Conservation (phyloP, 1,140 invertebrate genomes). For the Goniozus legneri region DNA sequence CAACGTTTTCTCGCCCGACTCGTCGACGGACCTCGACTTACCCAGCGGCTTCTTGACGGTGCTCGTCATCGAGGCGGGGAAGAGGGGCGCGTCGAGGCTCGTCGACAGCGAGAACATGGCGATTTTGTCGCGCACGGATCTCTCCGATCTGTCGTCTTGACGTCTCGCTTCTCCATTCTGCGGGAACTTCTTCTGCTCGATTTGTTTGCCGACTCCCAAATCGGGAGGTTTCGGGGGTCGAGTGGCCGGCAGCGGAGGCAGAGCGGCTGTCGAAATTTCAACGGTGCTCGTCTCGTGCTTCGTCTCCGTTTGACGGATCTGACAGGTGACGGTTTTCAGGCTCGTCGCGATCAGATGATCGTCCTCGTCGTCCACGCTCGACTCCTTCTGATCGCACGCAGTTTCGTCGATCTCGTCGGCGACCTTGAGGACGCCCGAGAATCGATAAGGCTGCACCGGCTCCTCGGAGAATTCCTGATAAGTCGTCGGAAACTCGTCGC, state of each 20-base stretch:
- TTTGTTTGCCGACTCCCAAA: constrained; percentile 6
- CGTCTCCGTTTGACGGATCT: constrained; percentile 10
- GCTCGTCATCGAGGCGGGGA: constrained; percentile 27
- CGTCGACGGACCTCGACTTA: not conserved
- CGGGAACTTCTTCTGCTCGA: constrained; percentile 30
- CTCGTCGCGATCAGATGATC: constrained; percentile 16
- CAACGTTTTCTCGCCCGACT: not conserved
- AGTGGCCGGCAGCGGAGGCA: constrained; percentile 47
- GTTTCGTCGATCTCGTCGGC: constrained; percentile 13
- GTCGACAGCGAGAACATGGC: constrained; percentile 73
- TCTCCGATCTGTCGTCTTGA: constrained; percentile 72
- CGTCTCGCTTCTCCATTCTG: constrained; percentile 49
- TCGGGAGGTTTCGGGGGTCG: constrained; percentile 9
- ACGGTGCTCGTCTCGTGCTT: not conserved
- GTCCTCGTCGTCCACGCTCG: constrained; percentile 12
- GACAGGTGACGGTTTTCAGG: constrained; percentile 7
- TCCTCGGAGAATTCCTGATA: constrained; percentile 60
- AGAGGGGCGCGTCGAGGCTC: constrained; percentile 36
- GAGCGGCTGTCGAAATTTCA: constrained; percentile 26
- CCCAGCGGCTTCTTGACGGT: not conserved
- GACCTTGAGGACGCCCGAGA: constrained; percentile 1
- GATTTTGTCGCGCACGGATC: constrained; percentile 81
- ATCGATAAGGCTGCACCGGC: constrained; percentile 20
- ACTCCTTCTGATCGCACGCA: constrained; percentile 19
- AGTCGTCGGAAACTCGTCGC: constrained; percentile 80